Conservation (phyloP, 2,888 invertebrate species). For the Morpho deidamia region DNA sequence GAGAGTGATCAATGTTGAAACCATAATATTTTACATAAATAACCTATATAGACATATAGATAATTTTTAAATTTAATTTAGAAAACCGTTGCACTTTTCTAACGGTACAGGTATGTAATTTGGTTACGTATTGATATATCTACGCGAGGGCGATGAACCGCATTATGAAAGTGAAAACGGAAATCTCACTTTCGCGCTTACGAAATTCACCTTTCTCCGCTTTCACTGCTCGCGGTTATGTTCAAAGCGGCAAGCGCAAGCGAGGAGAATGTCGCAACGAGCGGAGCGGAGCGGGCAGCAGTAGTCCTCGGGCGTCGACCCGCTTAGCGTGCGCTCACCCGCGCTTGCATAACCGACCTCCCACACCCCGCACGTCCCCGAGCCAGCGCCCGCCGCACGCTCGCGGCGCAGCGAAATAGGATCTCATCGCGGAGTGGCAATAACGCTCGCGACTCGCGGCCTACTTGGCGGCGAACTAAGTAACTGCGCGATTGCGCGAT, state of each 20-base stretch:
- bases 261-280: conserved; percentile 55
- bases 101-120: background rate
- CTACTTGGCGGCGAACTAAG: conserved; percentile 44
- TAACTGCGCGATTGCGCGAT: conserved; percentile 37
- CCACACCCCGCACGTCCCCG: conserved; percentile 38
- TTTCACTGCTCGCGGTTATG: conserved; percentile 55
- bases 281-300: conserved; percentile 42
- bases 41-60: no score
- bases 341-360: conserved; percentile 74
- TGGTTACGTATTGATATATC: conserved; percentile 13
- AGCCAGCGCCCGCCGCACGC: conserved; percentile 24
- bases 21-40: no score
- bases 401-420: conserved; percentile 51
- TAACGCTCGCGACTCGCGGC: conserved; percentile 33
- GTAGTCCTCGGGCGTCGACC: conserved; percentile 80
- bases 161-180: conserved; percentile 73
- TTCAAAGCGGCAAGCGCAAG: conserved; percentile 30
- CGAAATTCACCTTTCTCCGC: conserved; percentile 77
- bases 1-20: no score
- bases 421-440: conserved; percentile 43
- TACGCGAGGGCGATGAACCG: conserved; percentile 51
- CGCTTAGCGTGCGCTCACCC: conserved; percentile 83
- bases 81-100: no score
- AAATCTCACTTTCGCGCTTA: conserved; percentile 76
- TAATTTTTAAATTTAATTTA: no score